Evolutionary conservation across 2,797 vertebrate genomes (phyloP).

Genomic region (Erithacus rubecula): DNA sequence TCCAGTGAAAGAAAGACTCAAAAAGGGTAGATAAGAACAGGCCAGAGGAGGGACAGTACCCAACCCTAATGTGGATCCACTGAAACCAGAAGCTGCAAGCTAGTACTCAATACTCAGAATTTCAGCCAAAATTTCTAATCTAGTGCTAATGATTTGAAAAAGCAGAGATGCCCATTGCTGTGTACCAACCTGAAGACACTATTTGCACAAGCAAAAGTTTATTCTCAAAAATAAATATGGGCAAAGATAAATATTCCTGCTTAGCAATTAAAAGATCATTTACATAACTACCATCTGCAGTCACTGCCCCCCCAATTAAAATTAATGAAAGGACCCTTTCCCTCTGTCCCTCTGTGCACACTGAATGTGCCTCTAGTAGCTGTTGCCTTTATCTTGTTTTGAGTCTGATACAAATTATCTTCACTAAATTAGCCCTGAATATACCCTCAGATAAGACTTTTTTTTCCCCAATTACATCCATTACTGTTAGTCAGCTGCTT

Average conservation of each 20-base stretch:
- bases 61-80: background rate
- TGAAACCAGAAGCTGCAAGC: background rate
- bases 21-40: background rate
- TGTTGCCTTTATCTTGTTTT: background rate
- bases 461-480: background rate
- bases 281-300: slow-evolving; percentile 29
- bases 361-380: background rate
- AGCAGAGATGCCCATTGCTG: slow-evolving; percentile 16
- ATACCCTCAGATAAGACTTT: background rate
- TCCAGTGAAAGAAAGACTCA: background rate
- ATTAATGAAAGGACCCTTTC: background rate
- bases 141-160: slow-evolving; percentile 14
- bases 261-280: slow-evolving; percentile 32
- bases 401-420: background rate
- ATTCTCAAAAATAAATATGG: slow-evolving; percentile 15
- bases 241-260: slow-evolving; percentile 21
- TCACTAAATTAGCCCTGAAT: background rate
- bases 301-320: background rate
- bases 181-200: background rate
- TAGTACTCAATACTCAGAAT: background rate
- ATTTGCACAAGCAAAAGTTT: background rate
- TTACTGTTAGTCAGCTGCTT: slow-evolving; percentile 5
- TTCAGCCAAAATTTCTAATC: slow-evolving; percentile 25
- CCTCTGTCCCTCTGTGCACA: background rate
- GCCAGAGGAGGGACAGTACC: background rate